Base-by-base conservation (phyloP, 1,140 invertebrate species). In the Temnothorax nylanderi region DNA sequence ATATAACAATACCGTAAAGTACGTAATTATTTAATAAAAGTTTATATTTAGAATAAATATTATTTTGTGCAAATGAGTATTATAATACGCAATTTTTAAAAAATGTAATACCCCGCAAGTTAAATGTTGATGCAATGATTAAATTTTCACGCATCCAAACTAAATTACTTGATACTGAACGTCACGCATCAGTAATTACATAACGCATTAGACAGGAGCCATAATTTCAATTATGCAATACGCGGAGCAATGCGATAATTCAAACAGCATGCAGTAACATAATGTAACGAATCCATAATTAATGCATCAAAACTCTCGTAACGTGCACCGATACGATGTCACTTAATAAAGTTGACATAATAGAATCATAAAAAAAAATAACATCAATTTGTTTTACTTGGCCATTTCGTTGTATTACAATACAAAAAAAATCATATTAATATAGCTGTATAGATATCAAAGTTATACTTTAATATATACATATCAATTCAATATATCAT, bases 221-320 rank as follows among this genome's bases (percentile, higher is more conserved):
- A 85, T 85, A 85, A 76, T 85, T 85, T 85, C 75, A 85, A 85
- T 85, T 85, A 85, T 77, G 75, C 82, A 85, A 85, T 58, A 21
- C 47, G 51, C 82, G 21, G 37, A 51, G 60, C 72, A 85, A 85
- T 67, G 60, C 82, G 49, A 85, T 85, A 76, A 85, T 85, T 85
- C 75, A 85, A 77, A 78, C 60, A 62, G 34, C 74, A 85, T 78
- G 74, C 60, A 44, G 62, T 49, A 44, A 58, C 82, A 78, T 85
- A 56, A 78, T 78, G 47, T 67, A 77, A 85, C 81, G 34, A 74
- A 85, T 85, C 78, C 71, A 78, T 85, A 60, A 78, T 85, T 85
- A 77, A 85, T 85, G 58, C 58, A 78, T 78, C 82, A 65, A 56
- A 78, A 51, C 16, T 65, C 58, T 37, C 18, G n/a, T 49, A 21